A percentile compares a stretch with the other conserved stretches of the same genome.
phyloP scores from a whole-genome alignment of 2,797 vertebrate species.

The Phylloscopus collybita region DNA sequence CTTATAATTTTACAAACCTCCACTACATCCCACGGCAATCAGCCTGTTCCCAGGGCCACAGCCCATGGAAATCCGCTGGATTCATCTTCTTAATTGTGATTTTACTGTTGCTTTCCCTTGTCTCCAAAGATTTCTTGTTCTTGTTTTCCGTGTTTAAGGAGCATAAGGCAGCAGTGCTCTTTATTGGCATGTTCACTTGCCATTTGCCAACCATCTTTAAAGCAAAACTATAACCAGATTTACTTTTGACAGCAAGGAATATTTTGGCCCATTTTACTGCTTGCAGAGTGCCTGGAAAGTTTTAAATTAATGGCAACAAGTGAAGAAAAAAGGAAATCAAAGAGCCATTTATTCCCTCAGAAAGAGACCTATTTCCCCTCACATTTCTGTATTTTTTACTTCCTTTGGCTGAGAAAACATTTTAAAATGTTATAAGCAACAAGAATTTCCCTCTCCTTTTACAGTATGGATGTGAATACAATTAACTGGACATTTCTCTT shows the following conservation, averaged over 20 bases:
- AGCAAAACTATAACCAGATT: constrained; percentile 37
- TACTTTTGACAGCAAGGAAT: constrained; percentile 19
- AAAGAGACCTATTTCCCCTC: constrained; percentile 35
- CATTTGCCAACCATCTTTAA: constrained; percentile 56
- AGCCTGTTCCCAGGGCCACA: neutral
- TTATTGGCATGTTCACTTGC: constrained; percentile 47
- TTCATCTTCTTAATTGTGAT: neutral
- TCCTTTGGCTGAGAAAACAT: constrained; percentile 3
- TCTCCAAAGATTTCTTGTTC: neutral
- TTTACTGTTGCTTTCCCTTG: neutral
- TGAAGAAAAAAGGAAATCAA: constrained; percentile 66
- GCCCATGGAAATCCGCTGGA: neutral
- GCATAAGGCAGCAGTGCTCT: constrained; percentile 44
- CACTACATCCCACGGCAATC: fast-evolving
- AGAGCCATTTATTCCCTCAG: constrained; percentile 47
- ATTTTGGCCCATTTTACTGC: constrained; percentile 58
- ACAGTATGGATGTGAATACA: neutral
- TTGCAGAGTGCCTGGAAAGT: constrained; percentile 50
- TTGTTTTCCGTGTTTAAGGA: neutral
- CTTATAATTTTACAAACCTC: neutral
- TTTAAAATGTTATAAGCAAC: neutral
- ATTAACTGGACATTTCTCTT: neutral
- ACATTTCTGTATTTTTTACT: constrained; percentile 32
- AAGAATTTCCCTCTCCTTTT: neutral
- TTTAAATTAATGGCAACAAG: constrained; percentile 67